Evolutionary conservation across 2,113 vertebrate species (phyloP).

Genomic region (Aegithalos caudatus): DNA sequence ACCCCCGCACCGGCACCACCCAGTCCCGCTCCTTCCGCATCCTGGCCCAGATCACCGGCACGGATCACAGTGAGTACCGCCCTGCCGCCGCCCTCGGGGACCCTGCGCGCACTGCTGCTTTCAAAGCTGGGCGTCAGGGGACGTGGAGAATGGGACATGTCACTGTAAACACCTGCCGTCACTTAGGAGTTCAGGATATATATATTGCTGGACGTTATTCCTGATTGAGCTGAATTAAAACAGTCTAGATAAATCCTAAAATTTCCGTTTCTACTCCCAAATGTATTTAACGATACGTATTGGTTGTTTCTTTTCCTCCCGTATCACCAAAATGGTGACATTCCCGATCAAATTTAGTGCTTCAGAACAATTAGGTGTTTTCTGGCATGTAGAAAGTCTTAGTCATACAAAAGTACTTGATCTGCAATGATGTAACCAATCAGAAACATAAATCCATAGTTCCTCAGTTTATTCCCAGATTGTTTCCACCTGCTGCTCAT

Average conservation of each 20-base stretch:
- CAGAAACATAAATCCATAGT: background rate
- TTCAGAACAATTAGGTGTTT: background rate
- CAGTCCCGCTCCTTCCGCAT: constrained; percentile 97
- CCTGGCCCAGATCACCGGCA: constrained; percentile 96
- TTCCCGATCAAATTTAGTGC: background rate
- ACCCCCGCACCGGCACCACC: constrained; percentile 87
- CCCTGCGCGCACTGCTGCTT: background rate
- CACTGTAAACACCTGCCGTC: background rate
- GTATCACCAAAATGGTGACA: accelerated
- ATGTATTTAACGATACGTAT: accelerated
- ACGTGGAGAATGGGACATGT: background rate
- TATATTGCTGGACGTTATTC: background rate
- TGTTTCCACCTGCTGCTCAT: background rate
- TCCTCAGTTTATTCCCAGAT: background rate
- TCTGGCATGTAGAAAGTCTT: background rate
- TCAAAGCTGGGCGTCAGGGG: accelerated
- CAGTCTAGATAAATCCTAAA: background rate
- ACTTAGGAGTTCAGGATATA: background rate
- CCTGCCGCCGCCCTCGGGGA: too few relatives aligned
- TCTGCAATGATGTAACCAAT: background rate
- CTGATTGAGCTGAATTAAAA: background rate
- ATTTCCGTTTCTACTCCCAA: background rate
- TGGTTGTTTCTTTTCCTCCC: background rate
- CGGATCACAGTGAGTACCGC: constrained; percentile 80
- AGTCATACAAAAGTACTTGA: background rate